A percentile compares a stretch with the other conserved stretches of the same genome.
phyloP scores from a whole-genome alignment of 2,113 vertebrate species.

The Hippocampus abdominalis region DNA sequence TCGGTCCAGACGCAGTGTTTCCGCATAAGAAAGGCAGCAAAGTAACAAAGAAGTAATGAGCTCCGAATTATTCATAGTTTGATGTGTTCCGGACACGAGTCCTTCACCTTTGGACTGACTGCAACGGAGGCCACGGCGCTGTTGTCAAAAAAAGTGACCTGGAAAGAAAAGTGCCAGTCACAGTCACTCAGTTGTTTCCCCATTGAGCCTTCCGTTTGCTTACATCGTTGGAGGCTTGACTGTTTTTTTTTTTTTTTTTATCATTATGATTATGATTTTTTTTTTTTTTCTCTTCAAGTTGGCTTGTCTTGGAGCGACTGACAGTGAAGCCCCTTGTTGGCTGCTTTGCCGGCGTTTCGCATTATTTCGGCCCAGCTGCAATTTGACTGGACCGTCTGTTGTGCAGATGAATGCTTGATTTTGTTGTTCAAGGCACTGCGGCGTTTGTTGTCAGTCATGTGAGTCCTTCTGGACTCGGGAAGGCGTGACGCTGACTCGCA shows the following conservation, averaged over 20 bases:
- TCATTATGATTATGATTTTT: not conserved
- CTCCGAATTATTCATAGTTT: not conserved
- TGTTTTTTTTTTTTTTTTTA: too few species aligned
- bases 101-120: not conserved
- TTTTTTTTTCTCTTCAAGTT: not conserved
- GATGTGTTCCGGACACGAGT: not conserved
- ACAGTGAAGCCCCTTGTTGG: not conserved
- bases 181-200: too few species aligned
- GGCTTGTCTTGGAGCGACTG: not conserved
- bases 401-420: not conserved
- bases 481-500: not conserved
- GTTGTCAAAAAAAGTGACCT: too few species aligned
- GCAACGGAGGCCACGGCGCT: too few species aligned
- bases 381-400: not conserved
- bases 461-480: not conserved
- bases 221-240: too few species aligned
- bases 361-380: not conserved
- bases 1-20: not conserved
- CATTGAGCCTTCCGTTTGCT: too few species aligned
- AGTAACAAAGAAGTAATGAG: conserved; percentile 15
- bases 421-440: not conserved
- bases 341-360: not conserved
- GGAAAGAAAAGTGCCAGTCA: too few species aligned
- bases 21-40: not conserved
- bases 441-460: not conserved